Conservation (phyloP, 2,113 vertebrate genomes). For the Ceyx melanurus region DNA sequence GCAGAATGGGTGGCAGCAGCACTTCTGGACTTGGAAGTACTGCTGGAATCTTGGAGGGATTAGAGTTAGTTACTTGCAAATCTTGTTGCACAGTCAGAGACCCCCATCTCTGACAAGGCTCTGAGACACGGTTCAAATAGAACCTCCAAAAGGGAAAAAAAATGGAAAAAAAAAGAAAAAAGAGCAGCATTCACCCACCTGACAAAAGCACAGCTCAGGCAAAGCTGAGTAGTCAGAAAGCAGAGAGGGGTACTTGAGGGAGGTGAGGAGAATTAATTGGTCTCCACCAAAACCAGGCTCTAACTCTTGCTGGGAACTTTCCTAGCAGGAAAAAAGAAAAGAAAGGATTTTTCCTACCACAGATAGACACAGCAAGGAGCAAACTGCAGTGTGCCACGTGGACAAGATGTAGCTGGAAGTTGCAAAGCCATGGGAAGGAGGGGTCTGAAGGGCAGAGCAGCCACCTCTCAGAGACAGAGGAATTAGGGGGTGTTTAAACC, state of each 20-base stretch:
- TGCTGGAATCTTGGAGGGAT: neutral
- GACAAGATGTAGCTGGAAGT: neutral
- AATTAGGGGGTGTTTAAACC: neutral
- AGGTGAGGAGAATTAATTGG: neutral
- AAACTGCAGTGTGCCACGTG: neutral
- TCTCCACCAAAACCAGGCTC: neutral
- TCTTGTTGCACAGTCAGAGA: no score
- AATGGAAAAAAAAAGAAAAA: no score
- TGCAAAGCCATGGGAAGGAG: neutral
- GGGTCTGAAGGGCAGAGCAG: neutral
- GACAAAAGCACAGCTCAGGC: neutral
- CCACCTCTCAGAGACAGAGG: rapidly evolving
- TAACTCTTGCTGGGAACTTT: neutral
- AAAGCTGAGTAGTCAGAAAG: conserved; percentile 22
- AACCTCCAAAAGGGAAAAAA: no score
- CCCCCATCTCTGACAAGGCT: no score
- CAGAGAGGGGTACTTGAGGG: neutral
- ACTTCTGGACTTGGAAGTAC: neutral
- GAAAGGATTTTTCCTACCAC: neutral
- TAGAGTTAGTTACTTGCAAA: no score
- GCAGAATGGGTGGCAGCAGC: neutral
- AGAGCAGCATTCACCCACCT: neutral
- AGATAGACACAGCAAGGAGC: neutral
- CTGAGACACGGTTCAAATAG: no score
- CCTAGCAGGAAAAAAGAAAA: neutral